A percentile compares a stretch with the other conserved stretches of the same genome.
Conservation (phyloP, 1,140 invertebrate species). For the Ostrea denselamellosa region DNA sequence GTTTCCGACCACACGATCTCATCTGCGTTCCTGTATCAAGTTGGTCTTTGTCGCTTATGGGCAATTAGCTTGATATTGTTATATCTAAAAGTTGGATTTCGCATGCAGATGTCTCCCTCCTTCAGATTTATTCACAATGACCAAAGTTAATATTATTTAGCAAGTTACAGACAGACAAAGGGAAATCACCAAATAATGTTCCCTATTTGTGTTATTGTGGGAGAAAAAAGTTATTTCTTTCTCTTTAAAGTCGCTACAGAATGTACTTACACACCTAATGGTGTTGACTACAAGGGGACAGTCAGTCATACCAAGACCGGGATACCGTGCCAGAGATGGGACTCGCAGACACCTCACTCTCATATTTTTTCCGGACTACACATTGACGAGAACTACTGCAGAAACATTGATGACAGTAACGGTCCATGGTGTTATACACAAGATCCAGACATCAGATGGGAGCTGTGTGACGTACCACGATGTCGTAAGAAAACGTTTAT, state of each 20-base stretch:
- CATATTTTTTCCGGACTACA: background rate
- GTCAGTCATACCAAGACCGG: slow-evolving; percentile 19
- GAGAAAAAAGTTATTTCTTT: background rate
- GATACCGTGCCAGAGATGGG: slow-evolving; percentile 47
- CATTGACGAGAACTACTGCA: slow-evolving; percentile 36
- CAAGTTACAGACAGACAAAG: too few species aligned
- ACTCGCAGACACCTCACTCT: slow-evolving; percentile 1
- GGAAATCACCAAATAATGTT: too few species aligned
- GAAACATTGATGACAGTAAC: background rate
- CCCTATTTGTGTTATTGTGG: too few species aligned
- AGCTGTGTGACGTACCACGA: slow-evolving; percentile 16
- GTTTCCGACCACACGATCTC: too few species aligned
- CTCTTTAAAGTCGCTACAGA: background rate
- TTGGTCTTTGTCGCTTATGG: too few species aligned
- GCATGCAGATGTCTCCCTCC: too few species aligned
- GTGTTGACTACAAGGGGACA: background rate
- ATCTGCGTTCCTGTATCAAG: too few species aligned
- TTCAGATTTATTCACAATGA: too few species aligned
- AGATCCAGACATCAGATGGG: background rate
- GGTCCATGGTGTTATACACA: slow-evolving; percentile 45
- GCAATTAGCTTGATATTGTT: too few species aligned
- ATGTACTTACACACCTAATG: background rate
- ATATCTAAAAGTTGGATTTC: too few species aligned
- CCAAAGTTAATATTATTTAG: too few species aligned
- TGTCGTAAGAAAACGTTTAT: background rate